These are phyloP conservation scores for Ceriagrion tenellum DNA, from an alignment of 2,888 invertebrate genomes.

Conservation along the genomic window DNA sequence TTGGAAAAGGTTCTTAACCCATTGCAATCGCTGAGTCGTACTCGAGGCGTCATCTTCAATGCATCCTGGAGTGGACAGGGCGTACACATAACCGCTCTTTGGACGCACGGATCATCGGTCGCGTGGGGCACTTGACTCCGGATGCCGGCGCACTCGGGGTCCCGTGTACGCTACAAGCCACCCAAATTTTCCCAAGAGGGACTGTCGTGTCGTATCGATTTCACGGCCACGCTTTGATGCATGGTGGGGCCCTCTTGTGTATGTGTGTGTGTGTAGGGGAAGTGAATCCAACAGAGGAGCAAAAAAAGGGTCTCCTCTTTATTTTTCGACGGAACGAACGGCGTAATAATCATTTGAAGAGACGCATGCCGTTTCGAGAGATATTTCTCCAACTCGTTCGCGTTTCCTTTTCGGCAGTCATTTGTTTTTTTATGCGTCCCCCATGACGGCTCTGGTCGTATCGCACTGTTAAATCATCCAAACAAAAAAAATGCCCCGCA, in stretches of 20 bases:
- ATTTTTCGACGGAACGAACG: background rate
- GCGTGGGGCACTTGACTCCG: background rate
- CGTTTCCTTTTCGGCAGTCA: background rate
- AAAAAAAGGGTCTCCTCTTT: background rate
- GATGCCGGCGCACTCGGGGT: background rate
- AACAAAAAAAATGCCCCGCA: background rate
- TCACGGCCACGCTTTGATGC: background rate
- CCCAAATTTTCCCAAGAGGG: background rate
- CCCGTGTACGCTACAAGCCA: background rate
- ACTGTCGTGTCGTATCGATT: background rate
- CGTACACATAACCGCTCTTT: background rate
- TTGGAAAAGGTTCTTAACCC: too few relatives aligned
- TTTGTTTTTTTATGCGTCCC: background rate
- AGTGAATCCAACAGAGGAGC: too few relatives aligned
- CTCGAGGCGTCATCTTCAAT: background rate
- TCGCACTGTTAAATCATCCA: background rate
- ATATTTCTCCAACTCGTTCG: background rate
- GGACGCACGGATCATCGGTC: background rate
- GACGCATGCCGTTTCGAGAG: background rate
- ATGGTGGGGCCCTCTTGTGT: too few relatives aligned
- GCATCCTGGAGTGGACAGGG: background rate
- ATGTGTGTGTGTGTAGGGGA: too few relatives aligned
- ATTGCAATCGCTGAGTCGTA: background rate
- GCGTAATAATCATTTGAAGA: background rate
- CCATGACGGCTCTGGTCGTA: background rate